These are phyloP conservation scores for Diorhabda elongata DNA, from an alignment of 1,140 invertebrate species.

Conservation along the genomic window DNA sequence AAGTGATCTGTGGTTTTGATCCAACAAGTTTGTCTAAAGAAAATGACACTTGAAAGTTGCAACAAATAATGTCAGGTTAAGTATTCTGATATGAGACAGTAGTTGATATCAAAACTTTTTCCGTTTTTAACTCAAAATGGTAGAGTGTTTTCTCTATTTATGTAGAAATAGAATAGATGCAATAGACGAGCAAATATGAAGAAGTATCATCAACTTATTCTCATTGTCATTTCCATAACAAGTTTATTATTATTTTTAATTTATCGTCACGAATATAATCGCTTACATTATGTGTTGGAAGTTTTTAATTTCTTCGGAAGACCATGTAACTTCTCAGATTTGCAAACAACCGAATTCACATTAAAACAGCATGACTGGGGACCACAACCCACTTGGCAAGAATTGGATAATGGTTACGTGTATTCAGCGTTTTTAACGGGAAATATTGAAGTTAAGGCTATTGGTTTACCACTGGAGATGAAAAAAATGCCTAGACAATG, in stretches of 20 bases:
- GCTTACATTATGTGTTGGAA: slow-evolving; percentile 68
- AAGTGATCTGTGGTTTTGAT: too few relatives aligned
- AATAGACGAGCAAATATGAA: slow-evolving; percentile 52
- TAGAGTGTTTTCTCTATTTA: background rate
- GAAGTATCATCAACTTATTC: slow-evolving; percentile 69
- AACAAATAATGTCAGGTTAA: too few relatives aligned
- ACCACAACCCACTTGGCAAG: slow-evolving; percentile 39
- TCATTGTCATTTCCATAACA: slow-evolving; percentile 60
- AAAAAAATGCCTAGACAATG: slow-evolving; percentile 50
- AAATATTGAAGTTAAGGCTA: slow-evolving; percentile 51
- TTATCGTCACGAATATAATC: slow-evolving; percentile 74
- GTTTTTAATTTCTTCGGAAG: slow-evolving; percentile 74
- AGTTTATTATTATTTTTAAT: slow-evolving; percentile 67
- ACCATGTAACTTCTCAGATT: slow-evolving; percentile 50
- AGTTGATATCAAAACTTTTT: background rate
- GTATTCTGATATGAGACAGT: too few relatives aligned
- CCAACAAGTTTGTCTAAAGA: too few relatives aligned
- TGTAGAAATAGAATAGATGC: background rate
- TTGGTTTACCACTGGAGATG: slow-evolving; percentile 48
- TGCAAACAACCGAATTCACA: slow-evolving; percentile 51
- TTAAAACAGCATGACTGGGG: slow-evolving; percentile 43
- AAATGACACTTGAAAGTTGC: too few relatives aligned
- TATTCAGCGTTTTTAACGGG: slow-evolving; percentile 54
- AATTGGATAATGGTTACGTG: slow-evolving; percentile 51
- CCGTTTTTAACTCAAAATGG: background rate